Conservation (phyloP, 2,888 invertebrate genomes). For the Aphidoletes aphidimyza region DNA sequence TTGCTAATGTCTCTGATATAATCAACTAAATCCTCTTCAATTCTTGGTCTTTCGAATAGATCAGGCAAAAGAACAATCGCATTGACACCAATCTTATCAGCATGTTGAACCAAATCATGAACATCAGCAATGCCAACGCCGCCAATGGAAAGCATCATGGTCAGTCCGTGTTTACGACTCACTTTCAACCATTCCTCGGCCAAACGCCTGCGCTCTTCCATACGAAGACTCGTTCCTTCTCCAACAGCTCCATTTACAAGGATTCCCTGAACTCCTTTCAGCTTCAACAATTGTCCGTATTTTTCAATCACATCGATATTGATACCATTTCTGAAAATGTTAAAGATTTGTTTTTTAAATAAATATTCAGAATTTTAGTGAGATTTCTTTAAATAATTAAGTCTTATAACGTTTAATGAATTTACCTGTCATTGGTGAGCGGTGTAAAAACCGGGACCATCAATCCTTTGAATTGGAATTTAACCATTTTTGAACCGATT, state of each 20-base stretch:
- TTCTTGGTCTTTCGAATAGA: constrained; percentile 77
- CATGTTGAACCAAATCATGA: constrained; percentile 76
- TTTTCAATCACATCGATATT: constrained; percentile 70
- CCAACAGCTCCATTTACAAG: constrained; percentile 86
- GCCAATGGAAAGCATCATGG: constrained; percentile 79
- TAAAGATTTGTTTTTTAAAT: not conserved
- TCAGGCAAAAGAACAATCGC: constrained; percentile 81
- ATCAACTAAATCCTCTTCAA: constrained; percentile 71
- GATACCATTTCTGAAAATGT: not conserved
- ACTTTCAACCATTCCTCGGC: constrained; percentile 74
- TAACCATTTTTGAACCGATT: constrained; percentile 65
- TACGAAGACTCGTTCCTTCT: constrained; percentile 76
- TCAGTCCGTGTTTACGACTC: constrained; percentile 69
- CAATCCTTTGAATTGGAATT: constrained; percentile 69
- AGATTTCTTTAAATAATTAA: too few relatives aligned
- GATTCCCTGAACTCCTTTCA: constrained; percentile 73
- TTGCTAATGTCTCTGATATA: constrained; percentile 75
- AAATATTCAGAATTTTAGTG: not conserved
- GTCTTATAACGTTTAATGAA: too few relatives aligned
- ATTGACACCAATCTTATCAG: constrained; percentile 72
- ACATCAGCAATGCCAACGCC: constrained; percentile 77
- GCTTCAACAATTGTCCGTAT: constrained; percentile 74
- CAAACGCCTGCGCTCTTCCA: constrained; percentile 74
- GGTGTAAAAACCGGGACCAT: constrained; percentile 80
- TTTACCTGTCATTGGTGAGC: constrained; percentile 71